These are phyloP conservation scores for Oreocharis arfaki DNA, from an alignment of 2,113 vertebrate species.

Conservation along the genomic window DNA sequence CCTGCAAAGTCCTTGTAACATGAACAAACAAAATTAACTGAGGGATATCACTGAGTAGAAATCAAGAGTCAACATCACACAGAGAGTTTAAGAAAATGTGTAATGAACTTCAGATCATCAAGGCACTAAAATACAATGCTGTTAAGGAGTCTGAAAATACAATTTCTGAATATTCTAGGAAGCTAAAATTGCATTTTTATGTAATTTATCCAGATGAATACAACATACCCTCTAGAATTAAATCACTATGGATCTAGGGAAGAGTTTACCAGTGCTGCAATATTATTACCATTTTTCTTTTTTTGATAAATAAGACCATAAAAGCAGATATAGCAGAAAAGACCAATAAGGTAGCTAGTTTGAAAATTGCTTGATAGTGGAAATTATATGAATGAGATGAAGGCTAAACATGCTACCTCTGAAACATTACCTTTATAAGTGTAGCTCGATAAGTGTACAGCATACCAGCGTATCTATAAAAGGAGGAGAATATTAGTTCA, in stretches of 20 bases:
- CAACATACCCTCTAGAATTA: background rate
- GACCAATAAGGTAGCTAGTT: background rate
- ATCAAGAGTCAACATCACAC: background rate
- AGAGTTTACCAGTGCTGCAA: background rate
- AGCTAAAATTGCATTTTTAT: background rate
- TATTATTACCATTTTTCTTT: background rate
- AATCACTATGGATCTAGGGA: background rate
- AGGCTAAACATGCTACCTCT: background rate
- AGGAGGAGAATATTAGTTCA: background rate
- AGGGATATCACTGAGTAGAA: slow-evolving; percentile 21
- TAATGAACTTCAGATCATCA: slow-evolving; percentile 35
- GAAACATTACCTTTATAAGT: background rate
- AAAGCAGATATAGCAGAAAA: background rate
- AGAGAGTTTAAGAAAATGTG: background rate
- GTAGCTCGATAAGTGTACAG: background rate
- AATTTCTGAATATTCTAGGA: background rate
- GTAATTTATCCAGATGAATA: background rate
- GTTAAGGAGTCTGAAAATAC: background rate
- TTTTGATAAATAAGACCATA: background rate
- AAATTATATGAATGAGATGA: background rate
- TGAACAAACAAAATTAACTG: slow-evolving; percentile 62
- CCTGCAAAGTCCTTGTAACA: slow-evolving; percentile 21
- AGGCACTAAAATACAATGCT: background rate
- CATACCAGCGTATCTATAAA: background rate
- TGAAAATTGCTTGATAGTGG: background rate